Evolutionary conservation across 1,140 invertebrate genomes (phyloP), one percentile per base, ranked within the genome.

Genomic region (Neelides sp.): DNA sequence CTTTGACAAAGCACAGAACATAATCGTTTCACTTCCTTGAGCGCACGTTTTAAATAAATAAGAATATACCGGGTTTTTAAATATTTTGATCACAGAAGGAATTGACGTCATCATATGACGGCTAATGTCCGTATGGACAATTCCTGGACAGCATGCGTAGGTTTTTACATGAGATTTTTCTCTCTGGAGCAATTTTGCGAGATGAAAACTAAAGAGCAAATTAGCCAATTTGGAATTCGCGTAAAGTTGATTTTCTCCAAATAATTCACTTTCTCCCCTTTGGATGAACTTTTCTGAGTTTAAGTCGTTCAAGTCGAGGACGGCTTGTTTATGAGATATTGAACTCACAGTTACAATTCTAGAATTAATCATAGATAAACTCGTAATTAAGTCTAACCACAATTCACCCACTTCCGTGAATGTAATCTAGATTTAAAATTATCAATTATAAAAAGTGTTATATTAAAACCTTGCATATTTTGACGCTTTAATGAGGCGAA

Each of bases 221-320:
- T 85, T 83, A 54, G 80, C 81, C 37, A 87, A 67, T 67, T 88
- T 88, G 0, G 82, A 85, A 63, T 83, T 83, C 48, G 72, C 73
- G 64, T 93, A 93, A 1, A 74, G 76, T 23, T 78, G 75, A 61
- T 32, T 32, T 32, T 32, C 7, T 8, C 28, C n/a, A n/a, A n/a
- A n/a, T 32, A 13, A 13, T 5, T 32, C 28, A 32, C n/a, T n/a
- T 8, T 5, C 57, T 61, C 42, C 63, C 62, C 47, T 40, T 22
- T 46, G 34, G 10, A 45, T 67, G 52, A 66, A 60, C 61, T 71
- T 75, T 68, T 63, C 76, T 67, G 75, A 69, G 61, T 83, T 79
- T 1, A 83, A 64, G 59, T 80, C 75, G 30, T 78, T 72, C 63
- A 89, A 80, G 63, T 88, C 73, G 42, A 91, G 77, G 34, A 66